These are phyloP conservation scores for Nanorana parkeri DNA, from an alignment of 2,113 vertebrate species.

Conservation along the genomic window DNA sequence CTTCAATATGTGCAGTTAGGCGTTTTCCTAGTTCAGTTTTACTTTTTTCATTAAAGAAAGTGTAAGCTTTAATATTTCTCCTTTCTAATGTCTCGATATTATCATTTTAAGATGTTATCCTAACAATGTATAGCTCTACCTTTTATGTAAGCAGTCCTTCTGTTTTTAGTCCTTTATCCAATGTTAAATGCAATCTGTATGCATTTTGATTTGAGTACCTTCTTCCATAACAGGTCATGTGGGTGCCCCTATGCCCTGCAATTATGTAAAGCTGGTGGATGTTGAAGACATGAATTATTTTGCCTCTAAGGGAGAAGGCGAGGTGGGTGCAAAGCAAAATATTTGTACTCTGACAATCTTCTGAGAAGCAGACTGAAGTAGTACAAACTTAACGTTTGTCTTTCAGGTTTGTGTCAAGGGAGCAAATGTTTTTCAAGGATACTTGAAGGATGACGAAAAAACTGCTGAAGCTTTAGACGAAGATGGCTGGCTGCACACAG, in stretches of 20 bases:
- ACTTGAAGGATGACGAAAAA: slow-evolving; percentile 89
- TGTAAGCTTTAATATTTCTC: too few species aligned
- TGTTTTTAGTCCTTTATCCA: too few species aligned
- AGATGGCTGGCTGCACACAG: slow-evolving; percentile 95
- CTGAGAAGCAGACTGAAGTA: not conserved
- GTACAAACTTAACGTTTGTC: not conserved
- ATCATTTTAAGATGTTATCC: too few species aligned
- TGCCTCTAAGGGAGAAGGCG: slow-evolving; percentile 89
- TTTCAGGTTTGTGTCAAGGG: slow-evolving; percentile 93
- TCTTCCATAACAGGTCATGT: slow-evolving; percentile 82
- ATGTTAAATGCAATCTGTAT: too few species aligned
- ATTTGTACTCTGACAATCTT: not conserved
- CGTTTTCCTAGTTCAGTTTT: too few species aligned
- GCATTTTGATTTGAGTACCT: too few species aligned
- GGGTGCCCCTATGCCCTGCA: slow-evolving; percentile 92
- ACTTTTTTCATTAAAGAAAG: too few species aligned
- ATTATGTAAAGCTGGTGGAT: slow-evolving; percentile 86
- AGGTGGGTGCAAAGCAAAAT: slow-evolving; percentile 76
- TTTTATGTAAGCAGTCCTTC: too few species aligned
- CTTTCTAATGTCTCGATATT: too few species aligned
- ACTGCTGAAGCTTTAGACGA: slow-evolving; percentile 87
- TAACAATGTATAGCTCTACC: too few species aligned
- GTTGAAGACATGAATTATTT: slow-evolving; percentile 96
- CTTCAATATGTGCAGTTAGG: too few species aligned
- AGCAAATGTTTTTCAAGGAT: slow-evolving; percentile 90